These are phyloP conservation scores for Drosophila nasuta DNA, from an alignment of 1,140 invertebrate species.

Conservation along the genomic window DNA sequence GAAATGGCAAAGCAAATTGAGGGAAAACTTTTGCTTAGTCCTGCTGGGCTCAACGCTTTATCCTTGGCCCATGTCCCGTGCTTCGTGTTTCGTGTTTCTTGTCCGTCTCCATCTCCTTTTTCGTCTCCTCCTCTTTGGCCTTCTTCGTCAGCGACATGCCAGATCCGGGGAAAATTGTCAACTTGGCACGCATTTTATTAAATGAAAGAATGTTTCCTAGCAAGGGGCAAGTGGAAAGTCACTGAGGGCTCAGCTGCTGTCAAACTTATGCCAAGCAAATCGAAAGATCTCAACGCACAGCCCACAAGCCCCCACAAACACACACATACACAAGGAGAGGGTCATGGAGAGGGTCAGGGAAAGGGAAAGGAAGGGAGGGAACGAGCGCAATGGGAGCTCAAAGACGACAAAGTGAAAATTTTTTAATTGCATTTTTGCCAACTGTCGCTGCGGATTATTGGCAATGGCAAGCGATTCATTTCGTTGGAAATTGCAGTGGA, in stretches of 20 bases:
- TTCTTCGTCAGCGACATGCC: slow-evolving; percentile 3
- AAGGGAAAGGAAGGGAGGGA: neutral
- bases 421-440: slow-evolving; percentile 84
- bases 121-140: neutral
- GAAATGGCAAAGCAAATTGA: slow-evolving; percentile 31
- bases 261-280: slow-evolving; percentile 81
- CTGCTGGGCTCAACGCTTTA: slow-evolving; percentile 12
- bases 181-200: slow-evolving; percentile 84
- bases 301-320: slow-evolving; percentile 23
- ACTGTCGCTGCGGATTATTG: slow-evolving; percentile 80
- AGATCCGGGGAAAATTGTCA: slow-evolving; percentile 64
- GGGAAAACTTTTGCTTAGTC: slow-evolving; percentile 42
- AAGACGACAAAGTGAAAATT: slow-evolving; percentile 75
- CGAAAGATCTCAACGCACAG: slow-evolving; percentile 57
- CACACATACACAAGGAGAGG: neutral
- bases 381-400: slow-evolving; percentile 6
- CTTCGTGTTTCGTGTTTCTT: neutral
- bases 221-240: slow-evolving; percentile 14
- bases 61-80: slow-evolving; percentile 24
- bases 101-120: neutral
- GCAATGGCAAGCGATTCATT: slow-evolving; percentile 80
- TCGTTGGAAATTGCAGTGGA: slow-evolving; percentile 73
- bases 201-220: slow-evolving; percentile 74
- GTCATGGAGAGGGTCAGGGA: neutral
- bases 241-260: slow-evolving; percentile 55